Conservation (phyloP, 2,888 invertebrate species). For the Scaeva pyrastri region DNA sequence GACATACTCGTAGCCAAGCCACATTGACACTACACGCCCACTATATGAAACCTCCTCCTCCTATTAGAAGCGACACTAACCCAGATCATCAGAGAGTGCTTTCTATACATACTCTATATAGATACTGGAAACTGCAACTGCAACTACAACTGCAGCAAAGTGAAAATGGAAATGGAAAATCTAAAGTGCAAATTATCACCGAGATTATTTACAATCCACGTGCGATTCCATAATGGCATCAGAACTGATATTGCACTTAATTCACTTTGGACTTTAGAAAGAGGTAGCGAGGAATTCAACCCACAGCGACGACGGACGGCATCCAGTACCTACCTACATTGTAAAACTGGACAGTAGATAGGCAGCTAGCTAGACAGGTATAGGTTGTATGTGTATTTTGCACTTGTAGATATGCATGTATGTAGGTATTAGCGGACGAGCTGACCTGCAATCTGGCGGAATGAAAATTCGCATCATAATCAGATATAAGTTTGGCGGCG, state of each 20-base stretch:
- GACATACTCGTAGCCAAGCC: too few species aligned
- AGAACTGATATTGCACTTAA: conserved; percentile 76
- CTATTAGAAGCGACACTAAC: conserved; percentile 51
- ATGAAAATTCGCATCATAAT: conserved; percentile 76
- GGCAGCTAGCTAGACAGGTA: conserved; percentile 1
- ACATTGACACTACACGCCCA: conserved; percentile 15
- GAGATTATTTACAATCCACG: conserved; percentile 77
- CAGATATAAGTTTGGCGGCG: conserved; percentile 78
- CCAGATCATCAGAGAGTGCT: conserved; percentile 53
- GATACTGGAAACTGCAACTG: conserved; percentile 68
- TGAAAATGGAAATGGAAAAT: conserved; percentile 82
- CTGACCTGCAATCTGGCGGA: conserved; percentile 73
- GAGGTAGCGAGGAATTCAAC: conserved; percentile 16
- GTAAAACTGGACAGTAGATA: too few species aligned
- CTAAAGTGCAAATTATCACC: conserved; percentile 76
- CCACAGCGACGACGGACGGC: neutral
- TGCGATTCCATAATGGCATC: conserved; percentile 76
- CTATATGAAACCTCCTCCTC: conserved; percentile 16
- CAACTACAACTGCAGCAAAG: conserved; percentile 78
- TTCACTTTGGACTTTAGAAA: conserved; percentile 73
- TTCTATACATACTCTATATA: conserved; percentile 14
- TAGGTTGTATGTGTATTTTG: too few species aligned
- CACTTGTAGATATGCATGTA: neutral
- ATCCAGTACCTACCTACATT: neutral
- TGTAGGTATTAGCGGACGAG: conserved; percentile 23